Conservation (phyloP, 2,113 vertebrate species). For the Cavia porcellus region DNA sequence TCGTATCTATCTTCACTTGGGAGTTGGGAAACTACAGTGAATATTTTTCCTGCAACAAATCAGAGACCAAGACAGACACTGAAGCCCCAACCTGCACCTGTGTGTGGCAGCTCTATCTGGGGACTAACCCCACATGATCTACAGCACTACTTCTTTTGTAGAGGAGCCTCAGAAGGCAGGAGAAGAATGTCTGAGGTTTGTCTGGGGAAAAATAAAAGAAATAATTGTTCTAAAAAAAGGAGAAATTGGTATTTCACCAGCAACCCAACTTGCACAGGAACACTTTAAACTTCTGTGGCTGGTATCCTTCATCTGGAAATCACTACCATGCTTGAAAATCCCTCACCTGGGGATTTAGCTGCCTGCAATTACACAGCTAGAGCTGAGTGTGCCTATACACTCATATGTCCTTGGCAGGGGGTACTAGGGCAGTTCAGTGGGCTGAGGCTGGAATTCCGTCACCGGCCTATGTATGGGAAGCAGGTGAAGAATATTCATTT, state of each 20-base stretch:
- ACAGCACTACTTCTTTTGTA: neutral
- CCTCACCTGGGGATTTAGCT: constrained; percentile 53
- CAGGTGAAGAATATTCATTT: neutral
- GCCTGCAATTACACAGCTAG: constrained; percentile 43
- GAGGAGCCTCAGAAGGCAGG: constrained; percentile 64
- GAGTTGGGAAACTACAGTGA: constrained; percentile 70
- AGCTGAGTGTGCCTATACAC: neutral
- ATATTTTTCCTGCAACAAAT: constrained; percentile 78
- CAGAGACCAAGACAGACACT: constrained; percentile 49
- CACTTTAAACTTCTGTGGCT: constrained; percentile 79
- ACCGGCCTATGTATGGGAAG: neutral
- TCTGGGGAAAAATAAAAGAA: constrained; percentile 80
- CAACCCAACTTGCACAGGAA: constrained; percentile 74
- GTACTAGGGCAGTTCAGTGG: neutral
- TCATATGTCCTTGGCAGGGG: neutral
- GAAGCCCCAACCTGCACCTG: constrained; percentile 57
- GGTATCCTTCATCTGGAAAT: constrained; percentile 82
- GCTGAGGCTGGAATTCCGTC: constrained; percentile 16
- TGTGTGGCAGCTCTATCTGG: constrained; percentile 53
- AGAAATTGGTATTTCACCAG: constrained; percentile 81
- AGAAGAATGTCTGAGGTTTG: constrained; percentile 69
- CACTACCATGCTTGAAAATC: constrained; percentile 75
- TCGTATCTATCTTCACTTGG: constrained; percentile 71
- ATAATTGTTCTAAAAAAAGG: constrained; percentile 82
- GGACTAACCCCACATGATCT: constrained; percentile 58